phyloP scores from a whole-genome alignment of 1,140 invertebrate genomes.

The Ostrea edulis region DNA sequence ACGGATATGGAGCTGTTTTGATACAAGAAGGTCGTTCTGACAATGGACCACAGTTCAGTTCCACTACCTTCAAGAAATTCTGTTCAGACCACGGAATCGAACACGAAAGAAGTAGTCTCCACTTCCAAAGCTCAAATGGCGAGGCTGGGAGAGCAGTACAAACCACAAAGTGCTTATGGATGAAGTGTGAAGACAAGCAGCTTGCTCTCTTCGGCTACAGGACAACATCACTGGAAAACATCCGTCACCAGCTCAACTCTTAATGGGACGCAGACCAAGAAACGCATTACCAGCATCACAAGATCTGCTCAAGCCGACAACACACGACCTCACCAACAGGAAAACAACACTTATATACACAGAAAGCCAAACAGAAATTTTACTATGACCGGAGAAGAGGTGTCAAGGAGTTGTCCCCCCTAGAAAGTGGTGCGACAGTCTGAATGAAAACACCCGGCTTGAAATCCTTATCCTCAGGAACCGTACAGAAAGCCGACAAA shows the following conservation, averaged over 20 bases:
- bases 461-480: constrained; percentile 29
- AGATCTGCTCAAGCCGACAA: constrained; percentile 53
- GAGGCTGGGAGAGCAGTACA: too few species aligned
- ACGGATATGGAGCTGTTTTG: too few species aligned
- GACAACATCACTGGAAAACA: constrained; percentile 58
- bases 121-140: too few species aligned
- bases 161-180: too few species aligned
- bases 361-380: constrained; percentile 54
- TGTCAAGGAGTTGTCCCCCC: constrained; percentile 45
- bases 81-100: constrained; percentile 53
- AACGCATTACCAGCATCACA: constrained; percentile 53
- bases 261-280: constrained; percentile 60
- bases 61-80: constrained; percentile 70
- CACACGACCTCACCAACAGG: constrained; percentile 47
- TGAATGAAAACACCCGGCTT: constrained; percentile 36
- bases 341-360: constrained; percentile 46
- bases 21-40: too few species aligned
- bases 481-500: constrained; percentile 9
- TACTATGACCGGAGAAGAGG: constrained; percentile 52
- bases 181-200: too few species aligned
- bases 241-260: constrained; percentile 63
- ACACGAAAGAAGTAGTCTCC: constrained; percentile 58
- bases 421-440: constrained; percentile 12
- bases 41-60: constrained; percentile 79
- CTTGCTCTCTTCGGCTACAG: constrained; percentile 59